phyloP scores from a whole-genome alignment of 30 jellyfish, hydroid and myxozoan species.

The Pseudorhiza aurosa region DNA sequence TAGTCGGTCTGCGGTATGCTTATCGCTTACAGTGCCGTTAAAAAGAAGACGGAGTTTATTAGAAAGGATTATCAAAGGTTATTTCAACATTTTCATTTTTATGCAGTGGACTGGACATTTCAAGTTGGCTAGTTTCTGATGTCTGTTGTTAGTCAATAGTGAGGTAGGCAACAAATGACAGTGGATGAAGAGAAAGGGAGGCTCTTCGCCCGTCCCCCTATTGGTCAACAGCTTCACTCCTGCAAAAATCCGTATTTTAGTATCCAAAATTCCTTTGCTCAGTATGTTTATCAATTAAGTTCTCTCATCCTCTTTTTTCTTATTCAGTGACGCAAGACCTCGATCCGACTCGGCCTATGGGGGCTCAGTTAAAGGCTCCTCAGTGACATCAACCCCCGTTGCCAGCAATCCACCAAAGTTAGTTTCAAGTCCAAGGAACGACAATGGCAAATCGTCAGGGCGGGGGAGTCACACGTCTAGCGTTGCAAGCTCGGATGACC shows the following conservation, averaged over 20 bases:
- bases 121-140: no score
- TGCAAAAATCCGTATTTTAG: no score
- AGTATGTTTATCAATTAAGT: no score
- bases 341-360: conserved; percentile 96
- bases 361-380: conserved; percentile 87
- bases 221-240: no score
- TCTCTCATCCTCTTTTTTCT: no score
- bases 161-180: no score
- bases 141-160: no score
- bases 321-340: conserved; percentile 71
- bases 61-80: neutral
- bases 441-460: conserved; percentile 62
- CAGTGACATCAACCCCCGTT: conserved; percentile 89
- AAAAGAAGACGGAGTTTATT: neutral
- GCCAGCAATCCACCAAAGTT: conserved; percentile 35
- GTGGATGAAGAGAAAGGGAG: no score
- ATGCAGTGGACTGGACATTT: no score
- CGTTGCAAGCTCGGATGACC: conserved; percentile 66
- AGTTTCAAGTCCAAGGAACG: conserved; percentile 34
- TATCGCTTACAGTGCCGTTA: neutral
- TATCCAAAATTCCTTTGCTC: no score
- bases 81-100: no score
- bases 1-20: neutral
- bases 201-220: no score
- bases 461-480: conserved; percentile 67